Percentiles rank a stretch among this genome's conserved stretches.
Conservation (phyloP, 2,113 vertebrate genomes). For the Cryptotis parvus region DNA sequence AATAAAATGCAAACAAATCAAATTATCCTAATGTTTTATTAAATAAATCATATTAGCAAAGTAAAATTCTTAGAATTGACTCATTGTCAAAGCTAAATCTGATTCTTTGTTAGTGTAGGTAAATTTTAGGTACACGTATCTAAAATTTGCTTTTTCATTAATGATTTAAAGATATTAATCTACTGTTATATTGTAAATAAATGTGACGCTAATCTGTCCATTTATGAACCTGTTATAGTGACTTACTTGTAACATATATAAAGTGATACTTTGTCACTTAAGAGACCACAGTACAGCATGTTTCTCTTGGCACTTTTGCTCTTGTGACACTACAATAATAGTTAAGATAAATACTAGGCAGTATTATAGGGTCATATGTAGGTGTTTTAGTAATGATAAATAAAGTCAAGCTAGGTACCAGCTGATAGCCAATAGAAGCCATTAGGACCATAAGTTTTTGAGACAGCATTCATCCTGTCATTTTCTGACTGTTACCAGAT, state of each 20-base stretch:
- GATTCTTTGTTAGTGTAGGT: neutral
- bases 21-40: constrained; percentile 6
- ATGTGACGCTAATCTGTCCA: neutral
- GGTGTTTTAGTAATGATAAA: neutral
- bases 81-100: constrained; percentile 30
- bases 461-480: neutral
- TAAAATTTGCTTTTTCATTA: neutral
- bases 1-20: neutral
- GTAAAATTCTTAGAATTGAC: constrained; percentile 35
- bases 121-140: neutral
- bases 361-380: neutral
- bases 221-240: neutral
- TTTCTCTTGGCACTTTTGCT: neutral
- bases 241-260: neutral
- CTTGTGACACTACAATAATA: neutral
- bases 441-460: neutral
- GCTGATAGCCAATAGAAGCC: neutral
- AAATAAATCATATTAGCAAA: constrained; percentile 1
- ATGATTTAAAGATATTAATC: neutral
- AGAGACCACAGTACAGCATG: neutral
- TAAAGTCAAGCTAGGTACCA: neutral
- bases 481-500: neutral
- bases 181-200: neutral
- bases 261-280: neutral
- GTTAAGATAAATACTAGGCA: neutral